These are phyloP conservation scores for Halictus ligatus DNA, from an alignment of 2,888 invertebrate genomes.

Conservation along the genomic window DNA sequence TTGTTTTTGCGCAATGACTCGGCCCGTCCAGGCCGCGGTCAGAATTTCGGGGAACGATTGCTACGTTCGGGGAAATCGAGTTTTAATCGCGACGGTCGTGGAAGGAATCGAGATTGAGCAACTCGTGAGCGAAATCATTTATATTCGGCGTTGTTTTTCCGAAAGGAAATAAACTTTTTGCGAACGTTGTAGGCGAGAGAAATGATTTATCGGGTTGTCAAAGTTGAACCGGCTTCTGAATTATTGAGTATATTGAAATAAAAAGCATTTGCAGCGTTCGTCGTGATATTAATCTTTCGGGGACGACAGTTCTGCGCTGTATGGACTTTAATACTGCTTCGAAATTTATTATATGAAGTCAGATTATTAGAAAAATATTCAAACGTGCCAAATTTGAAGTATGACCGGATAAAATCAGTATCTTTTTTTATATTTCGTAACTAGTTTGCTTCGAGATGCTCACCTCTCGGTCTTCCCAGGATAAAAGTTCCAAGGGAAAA, in stretches of 20 bases:
- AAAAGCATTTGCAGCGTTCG: neutral
- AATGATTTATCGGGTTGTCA: neutral
- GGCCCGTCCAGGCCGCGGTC: slow-evolving; percentile 7
- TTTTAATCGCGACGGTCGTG: neutral
- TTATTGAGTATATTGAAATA: neutral
- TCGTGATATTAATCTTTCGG: no score
- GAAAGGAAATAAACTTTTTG: neutral
- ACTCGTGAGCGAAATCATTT: neutral
- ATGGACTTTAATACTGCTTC: neutral
- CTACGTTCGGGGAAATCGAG: neutral
- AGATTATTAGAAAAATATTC: no score
- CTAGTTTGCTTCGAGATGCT: neutral
- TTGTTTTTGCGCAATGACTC: slow-evolving; percentile 31
- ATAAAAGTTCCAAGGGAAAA: neutral
- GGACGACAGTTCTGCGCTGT: no score
- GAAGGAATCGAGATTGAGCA: neutral
- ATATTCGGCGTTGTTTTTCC: neutral
- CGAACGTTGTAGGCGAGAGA: neutral
- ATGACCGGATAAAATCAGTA: neutral
- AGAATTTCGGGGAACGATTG: slow-evolving; percentile 10
- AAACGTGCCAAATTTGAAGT: neutral
- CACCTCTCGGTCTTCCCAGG: neutral
- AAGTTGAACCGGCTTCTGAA: neutral
- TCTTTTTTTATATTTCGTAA: neutral
- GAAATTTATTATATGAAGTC: no score